Conservation (phyloP, 1,140 invertebrate species). For the Zophobas atratus region DNA sequence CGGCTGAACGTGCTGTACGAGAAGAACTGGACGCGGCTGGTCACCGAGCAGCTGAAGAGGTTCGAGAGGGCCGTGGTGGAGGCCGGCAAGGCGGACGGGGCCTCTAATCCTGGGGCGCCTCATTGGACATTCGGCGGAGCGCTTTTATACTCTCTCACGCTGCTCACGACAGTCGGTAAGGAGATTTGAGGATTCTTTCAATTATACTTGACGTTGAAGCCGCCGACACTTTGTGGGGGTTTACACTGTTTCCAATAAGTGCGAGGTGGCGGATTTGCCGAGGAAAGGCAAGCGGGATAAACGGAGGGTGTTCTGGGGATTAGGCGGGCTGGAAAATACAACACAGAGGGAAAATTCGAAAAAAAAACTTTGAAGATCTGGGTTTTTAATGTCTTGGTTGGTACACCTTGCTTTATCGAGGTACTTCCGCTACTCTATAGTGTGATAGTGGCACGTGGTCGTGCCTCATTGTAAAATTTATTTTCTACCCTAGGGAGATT, state of each 20-base stretch:
- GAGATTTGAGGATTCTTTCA: slow-evolving; percentile 44
- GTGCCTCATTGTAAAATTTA: too few relatives aligned
- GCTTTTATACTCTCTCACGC: slow-evolving; percentile 85
- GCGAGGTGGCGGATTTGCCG: not conserved
- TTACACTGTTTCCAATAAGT: slow-evolving; percentile 35
- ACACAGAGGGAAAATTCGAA: too few relatives aligned
- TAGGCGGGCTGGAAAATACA: too few relatives aligned
- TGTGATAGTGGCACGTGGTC: too few relatives aligned
- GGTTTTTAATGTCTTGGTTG: too few relatives aligned
- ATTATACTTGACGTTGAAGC: slow-evolving; percentile 23
- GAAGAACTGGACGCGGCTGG: slow-evolving; percentile 85
- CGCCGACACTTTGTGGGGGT: slow-evolving; percentile 6
- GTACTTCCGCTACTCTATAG: too few relatives aligned
- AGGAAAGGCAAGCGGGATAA: too few relatives aligned
- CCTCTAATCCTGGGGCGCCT: slow-evolving; percentile 59
- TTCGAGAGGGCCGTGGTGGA: slow-evolving; percentile 86
- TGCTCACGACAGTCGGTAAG: slow-evolving; percentile 89
- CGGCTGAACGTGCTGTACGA: slow-evolving; percentile 86
- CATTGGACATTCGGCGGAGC: slow-evolving; percentile 86
- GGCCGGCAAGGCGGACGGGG: slow-evolving; percentile 73
- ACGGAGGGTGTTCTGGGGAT: too few relatives aligned
- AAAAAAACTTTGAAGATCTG: too few relatives aligned
- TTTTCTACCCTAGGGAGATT: too few relatives aligned
- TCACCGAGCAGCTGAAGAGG: slow-evolving; percentile 80
- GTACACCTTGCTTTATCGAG: too few relatives aligned